Percentiles rank a stretch among this genome's conserved stretches.
phyloP scores from a whole-genome alignment of 1,140 invertebrate genomes.

The Aradophagus sp. region DNA sequence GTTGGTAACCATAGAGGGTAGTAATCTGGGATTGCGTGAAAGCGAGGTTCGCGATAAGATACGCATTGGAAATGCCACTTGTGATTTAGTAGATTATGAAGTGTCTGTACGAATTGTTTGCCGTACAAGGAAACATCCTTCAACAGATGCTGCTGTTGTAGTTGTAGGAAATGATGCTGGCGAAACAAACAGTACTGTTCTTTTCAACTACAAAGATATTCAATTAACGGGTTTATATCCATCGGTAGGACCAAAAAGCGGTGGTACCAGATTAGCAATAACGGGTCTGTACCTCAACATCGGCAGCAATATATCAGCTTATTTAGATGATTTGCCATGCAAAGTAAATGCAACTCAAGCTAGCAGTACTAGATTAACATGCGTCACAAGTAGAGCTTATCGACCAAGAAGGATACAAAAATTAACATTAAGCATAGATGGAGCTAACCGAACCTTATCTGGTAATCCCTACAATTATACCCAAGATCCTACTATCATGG shows the following conservation, averaged over 20 bases:
- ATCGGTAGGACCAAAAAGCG: slow-evolving; percentile 90
- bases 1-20: slow-evolving; percentile 94
- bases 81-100: slow-evolving; percentile 90
- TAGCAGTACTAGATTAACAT: slow-evolving; percentile 90
- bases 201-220: slow-evolving; percentile 93
- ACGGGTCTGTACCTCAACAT: slow-evolving; percentile 94
- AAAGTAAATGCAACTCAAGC: slow-evolving; percentile 90
- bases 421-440: slow-evolving; percentile 88
- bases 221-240: slow-evolving; percentile 88
- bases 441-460: slow-evolving; percentile 83
- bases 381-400: slow-evolving; percentile 85
- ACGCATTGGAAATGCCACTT: slow-evolving; percentile 91
- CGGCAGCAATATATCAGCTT: slow-evolving; percentile 90
- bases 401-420: slow-evolving; percentile 77
- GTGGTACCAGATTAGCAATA: slow-evolving; percentile 93
- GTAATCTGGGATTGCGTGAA: slow-evolving; percentile 93
- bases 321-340: slow-evolving; percentile 91
- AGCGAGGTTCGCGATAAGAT: slow-evolving; percentile 94
- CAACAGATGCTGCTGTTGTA: slow-evolving; percentile 85
- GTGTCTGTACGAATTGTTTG: slow-evolving; percentile 94
- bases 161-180: slow-evolving; percentile 93
- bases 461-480: slow-evolving; percentile 90
- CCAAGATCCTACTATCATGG: slow-evolving; percentile 93
- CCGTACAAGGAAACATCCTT: slow-evolving; percentile 85
- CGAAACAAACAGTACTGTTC: slow-evolving; percentile 89